phyloP scores from a whole-genome alignment of 2,888 invertebrate genomes.

The Caenorhabditis sp. region DNA sequence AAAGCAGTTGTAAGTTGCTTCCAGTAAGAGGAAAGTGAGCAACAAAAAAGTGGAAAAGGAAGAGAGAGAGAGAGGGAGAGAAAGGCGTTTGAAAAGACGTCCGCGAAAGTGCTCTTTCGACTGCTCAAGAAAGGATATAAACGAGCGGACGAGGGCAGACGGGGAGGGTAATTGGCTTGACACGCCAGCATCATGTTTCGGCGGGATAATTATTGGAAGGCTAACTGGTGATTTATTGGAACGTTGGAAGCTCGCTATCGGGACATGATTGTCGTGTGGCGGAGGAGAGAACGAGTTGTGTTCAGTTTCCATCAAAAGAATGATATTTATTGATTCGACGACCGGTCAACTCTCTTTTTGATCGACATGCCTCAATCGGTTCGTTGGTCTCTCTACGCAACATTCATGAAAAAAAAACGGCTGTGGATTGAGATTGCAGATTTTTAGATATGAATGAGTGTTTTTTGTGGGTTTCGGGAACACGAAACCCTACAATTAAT shows the following conservation, averaged over 20 bases:
- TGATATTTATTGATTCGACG: slow-evolving; percentile 38
- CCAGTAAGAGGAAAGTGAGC: neutral
- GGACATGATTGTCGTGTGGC: too few relatives aligned
- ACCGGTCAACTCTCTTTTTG: slow-evolving; percentile 23
- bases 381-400: slow-evolving; percentile 12
- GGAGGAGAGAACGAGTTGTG: neutral
- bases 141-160: slow-evolving; percentile 3
- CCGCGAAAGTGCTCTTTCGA: neutral
- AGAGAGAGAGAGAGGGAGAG: neutral
- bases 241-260: too few relatives aligned
- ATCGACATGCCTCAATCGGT: neutral
- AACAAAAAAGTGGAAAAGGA: slow-evolving; percentile 6
- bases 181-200: slow-evolving; percentile 30
- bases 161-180: slow-evolving; percentile 46
- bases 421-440: neutral
- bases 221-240: slow-evolving; percentile 17
- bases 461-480: neutral
- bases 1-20: too few relatives aligned
- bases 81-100: slow-evolving; percentile 10
- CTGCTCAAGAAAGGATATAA: slow-evolving; percentile 40
- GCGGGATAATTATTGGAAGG: slow-evolving; percentile 18
- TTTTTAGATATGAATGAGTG: neutral
- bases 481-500: slow-evolving; percentile 2
- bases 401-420: neutral
- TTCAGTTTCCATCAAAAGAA: neutral